Base-by-base conservation (phyloP, 2,797 vertebrate genomes). In the Dendrocincla fuliginosa region DNA sequence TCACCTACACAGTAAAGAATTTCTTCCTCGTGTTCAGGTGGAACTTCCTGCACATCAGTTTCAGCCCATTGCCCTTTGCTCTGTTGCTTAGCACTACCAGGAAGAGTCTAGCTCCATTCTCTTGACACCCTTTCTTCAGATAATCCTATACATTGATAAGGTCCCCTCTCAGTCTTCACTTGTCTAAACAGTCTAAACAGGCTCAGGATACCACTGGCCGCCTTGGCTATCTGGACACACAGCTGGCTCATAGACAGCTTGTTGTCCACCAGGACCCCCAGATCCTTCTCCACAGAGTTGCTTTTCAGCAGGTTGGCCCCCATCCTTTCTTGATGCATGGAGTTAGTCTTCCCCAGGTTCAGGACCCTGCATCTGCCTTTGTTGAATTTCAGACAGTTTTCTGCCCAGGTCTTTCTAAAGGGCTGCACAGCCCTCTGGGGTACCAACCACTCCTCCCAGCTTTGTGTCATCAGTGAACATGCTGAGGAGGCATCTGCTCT, bases 291-390 rank as follows among this genome's bases (percentile, higher is more conserved):
- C 2, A 4, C 2, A 2, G 35, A 50, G 11, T 2, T 76, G 16
- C 35, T 37, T 13, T 11, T 9, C 49, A 41, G 27, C 11, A 46
- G 33, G 1, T 74, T 10, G 4, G 8, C 10, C 13, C n/a, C 14
- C 30, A 75, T 3, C 35, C 1, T n/a, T 7, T 56, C 27, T 42
- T 44, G 16, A 4, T 83, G 13, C 2, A 0, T 37, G 49, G 16
- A 13, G 6, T 11, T 70, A 1, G 10, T 39, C 37, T 15, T 12
- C 13, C 13, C 6, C 13, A 13, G 16, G 11, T 8, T 2, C n/a
- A 50, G 2, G 16, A 25, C 7, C 4, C 9, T 55, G 18, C 9
- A 28, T 37, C 42, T 49, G 13, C 16, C 28, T 11, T 37, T 30
- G 23, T 0, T n/a, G 47, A 28, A 68, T 35, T 75, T 61, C 6